phyloP scores from a whole-genome alignment of 2,888 invertebrate genomes.

The Penaeus monodon region DNA sequence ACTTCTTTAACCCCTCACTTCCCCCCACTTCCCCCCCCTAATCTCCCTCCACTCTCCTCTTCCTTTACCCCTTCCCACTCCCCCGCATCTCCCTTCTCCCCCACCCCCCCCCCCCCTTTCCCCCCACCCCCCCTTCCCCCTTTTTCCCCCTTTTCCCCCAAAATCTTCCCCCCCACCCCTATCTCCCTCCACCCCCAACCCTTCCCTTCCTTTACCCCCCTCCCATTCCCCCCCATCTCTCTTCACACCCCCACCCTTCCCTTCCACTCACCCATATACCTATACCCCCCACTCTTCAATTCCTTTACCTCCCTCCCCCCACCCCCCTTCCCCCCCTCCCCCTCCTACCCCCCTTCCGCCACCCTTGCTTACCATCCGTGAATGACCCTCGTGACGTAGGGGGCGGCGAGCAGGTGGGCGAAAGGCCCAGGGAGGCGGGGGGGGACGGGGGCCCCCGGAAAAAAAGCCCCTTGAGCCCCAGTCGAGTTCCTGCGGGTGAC shows the following conservation, averaged over 20 bases:
- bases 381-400: slow-evolving; percentile 57
- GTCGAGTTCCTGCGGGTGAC: slow-evolving; percentile 60
- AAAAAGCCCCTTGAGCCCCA: slow-evolving; percentile 44
- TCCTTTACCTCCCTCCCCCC: background rate
- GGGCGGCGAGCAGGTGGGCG: slow-evolving; percentile 37
- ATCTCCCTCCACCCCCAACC: background rate
- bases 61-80: no score
- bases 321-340: background rate
- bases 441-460: slow-evolving; percentile 46
- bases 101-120: no score
- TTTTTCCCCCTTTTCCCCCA: no score
- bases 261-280: no score
- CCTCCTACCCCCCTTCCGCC: no score
- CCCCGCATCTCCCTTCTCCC: no score
- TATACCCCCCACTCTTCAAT: background rate
- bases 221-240: background rate
- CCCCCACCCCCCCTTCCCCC: background rate
- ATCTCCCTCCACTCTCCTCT: no score
- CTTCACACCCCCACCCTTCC: accelerated
- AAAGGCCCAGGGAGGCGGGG: slow-evolving; percentile 44
- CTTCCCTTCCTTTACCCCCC: background rate
- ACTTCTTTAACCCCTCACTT: background rate
- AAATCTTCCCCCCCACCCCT: background rate
- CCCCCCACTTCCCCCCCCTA: no score
- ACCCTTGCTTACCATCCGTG: slow-evolving; percentile 54